phyloP scores from a whole-genome alignment of 2,797 vertebrate species.

The Hafferia zeledoni region DNA sequence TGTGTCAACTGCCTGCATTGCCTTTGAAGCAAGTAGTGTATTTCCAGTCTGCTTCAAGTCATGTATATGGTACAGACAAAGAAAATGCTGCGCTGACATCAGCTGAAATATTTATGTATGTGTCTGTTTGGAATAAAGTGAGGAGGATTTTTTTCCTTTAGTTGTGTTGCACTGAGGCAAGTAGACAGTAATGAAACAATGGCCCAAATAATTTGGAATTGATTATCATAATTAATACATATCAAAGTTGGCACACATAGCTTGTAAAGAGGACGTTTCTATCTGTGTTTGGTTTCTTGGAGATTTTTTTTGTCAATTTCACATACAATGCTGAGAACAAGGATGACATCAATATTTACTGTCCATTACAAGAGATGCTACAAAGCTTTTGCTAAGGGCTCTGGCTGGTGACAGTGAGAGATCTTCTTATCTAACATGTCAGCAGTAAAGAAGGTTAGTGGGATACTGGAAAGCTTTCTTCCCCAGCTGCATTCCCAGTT shows the following conservation, averaged over 20 bases:
- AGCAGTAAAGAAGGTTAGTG: neutral
- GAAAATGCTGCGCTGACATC: neutral
- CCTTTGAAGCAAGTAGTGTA: neutral
- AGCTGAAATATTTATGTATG: neutral
- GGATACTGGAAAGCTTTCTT: neutral
- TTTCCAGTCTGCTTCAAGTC: neutral
- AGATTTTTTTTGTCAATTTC: neutral
- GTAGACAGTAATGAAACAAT: neutral
- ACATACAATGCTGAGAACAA: fast-evolving
- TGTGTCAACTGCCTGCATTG: neutral
- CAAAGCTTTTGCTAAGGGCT: neutral
- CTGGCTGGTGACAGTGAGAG: neutral
- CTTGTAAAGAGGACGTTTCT: neutral
- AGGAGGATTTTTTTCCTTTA: neutral
- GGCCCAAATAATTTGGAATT: neutral
- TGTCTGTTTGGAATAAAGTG: neutral
- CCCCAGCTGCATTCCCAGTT: neutral
- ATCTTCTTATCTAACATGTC: neutral
- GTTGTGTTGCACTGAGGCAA: neutral
- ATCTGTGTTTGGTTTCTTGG: neutral
- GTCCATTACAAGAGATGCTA: neutral
- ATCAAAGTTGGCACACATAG: neutral
- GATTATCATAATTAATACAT: neutral
- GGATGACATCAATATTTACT: neutral
- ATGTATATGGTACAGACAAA: neutral